Percentiles rank a stretch among this genome's conserved stretches.
These are phyloP conservation scores for Hydrocynus forskahlii DNA, from an alignment of 2,797 vertebrate species.

Conservation along the genomic window DNA sequence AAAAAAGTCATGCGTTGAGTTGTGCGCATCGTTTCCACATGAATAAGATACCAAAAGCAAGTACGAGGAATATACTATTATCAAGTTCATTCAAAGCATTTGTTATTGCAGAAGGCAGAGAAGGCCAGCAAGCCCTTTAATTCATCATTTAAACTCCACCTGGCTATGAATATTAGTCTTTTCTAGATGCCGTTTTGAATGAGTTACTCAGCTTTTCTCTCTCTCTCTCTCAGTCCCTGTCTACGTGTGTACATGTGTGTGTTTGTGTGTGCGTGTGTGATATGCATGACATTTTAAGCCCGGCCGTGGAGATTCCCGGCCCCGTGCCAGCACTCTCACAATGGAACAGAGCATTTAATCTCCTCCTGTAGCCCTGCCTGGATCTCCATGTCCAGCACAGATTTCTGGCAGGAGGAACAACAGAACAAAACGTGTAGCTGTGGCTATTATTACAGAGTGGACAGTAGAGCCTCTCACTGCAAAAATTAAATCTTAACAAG, in stretches of 20 bases:
- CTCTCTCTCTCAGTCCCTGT: neutral
- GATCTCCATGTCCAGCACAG: constrained; percentile 52
- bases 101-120: constrained; percentile 1
- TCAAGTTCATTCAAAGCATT: neutral
- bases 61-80: too few relatives aligned
- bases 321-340: constrained; percentile 42
- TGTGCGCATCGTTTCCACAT: neutral
- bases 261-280: constrained; percentile 12
- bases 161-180: constrained; percentile 19
- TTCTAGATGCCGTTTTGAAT: constrained; percentile 15
- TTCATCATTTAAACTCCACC: constrained; percentile 23
- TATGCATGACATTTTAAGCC: constrained; percentile 59
- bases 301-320: constrained; percentile 43
- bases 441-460: constrained; percentile 53
- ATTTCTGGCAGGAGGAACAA: constrained; percentile 50
- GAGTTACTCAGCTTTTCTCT: constrained; percentile 9
- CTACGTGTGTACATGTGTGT: neutral
- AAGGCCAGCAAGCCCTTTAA: constrained; percentile 31
- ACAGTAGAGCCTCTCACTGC: constrained; percentile 3
- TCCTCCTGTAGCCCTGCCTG: constrained; percentile 43
- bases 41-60: too few relatives aligned
- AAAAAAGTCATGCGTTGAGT: neutral
- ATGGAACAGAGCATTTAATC: constrained; percentile 56
- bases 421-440: constrained; percentile 42
- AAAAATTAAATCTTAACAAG: too few relatives aligned